Evolutionary conservation across 1,140 invertebrate species (phyloP).

Genomic region (Trialeurodes vaporariorum): DNA sequence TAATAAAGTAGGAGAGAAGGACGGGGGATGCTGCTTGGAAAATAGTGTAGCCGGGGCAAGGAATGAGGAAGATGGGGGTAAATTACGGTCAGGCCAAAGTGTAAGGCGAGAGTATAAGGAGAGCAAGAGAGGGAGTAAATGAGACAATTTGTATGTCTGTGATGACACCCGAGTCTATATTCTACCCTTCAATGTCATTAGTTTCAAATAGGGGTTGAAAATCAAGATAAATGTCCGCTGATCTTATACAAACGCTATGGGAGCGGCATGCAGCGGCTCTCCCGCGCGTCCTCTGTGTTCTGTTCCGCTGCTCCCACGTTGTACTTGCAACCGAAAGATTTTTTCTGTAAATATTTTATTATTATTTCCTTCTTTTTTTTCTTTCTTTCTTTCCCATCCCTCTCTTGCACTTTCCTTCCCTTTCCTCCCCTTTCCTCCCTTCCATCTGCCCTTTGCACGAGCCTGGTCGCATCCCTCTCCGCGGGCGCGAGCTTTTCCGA

Average conservation of each 20-base stretch:
- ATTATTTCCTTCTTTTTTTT: neutral
- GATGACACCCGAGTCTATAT: neutral
- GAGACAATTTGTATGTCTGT: neutral
- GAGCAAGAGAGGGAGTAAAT: neutral
- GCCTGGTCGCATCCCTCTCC: too few relatives aligned
- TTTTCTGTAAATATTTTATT: constrained; percentile 1
- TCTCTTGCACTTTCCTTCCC: neutral
- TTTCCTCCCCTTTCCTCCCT: neutral
- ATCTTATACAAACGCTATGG: too few relatives aligned
- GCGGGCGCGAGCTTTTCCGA: neutral
- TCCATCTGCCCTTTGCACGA: too few relatives aligned
- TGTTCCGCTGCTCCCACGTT: too few relatives aligned
- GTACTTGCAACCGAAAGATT: too few relatives aligned
- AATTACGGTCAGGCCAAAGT: neutral
- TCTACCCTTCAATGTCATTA: neutral
- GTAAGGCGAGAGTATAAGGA: too few relatives aligned
- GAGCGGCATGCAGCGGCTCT: too few relatives aligned
- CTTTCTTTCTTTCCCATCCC: neutral
- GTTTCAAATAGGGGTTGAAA: neutral
- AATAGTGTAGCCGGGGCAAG: neutral
- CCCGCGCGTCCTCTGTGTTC: neutral
- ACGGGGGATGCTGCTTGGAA: neutral
- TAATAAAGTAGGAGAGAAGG: too few relatives aligned
- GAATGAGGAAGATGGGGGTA: neutral
- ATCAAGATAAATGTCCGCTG: neutral